These are phyloP conservation scores for Anthopleura sola DNA, from an alignment of 64 coral and sea anemone species.

Conservation along the genomic window DNA sequence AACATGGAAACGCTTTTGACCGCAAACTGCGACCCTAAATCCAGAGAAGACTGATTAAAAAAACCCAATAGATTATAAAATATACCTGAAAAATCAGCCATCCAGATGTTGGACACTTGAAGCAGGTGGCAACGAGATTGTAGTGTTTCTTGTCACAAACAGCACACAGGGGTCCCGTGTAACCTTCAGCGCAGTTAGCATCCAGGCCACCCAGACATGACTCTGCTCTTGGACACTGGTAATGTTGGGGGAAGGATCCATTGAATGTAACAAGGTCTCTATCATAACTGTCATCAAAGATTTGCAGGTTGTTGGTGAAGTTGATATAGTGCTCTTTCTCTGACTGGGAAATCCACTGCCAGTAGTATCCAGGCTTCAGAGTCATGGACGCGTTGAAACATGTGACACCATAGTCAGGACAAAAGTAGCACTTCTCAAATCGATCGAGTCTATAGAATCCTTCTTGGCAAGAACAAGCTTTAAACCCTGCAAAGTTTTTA, in stretches of 20 bases:
- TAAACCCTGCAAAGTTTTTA: slow-evolving; percentile 26
- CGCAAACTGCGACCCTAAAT: no score
- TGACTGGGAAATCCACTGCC: no score
- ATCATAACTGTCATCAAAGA: slow-evolving; percentile 11
- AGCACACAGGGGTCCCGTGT: slow-evolving; percentile 41
- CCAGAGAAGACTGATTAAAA: no score
- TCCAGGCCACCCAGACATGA: slow-evolving; percentile 47
- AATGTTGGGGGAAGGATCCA: slow-evolving; percentile 13
- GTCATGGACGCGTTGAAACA: no score
- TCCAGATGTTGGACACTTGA: slow-evolving; percentile 6
- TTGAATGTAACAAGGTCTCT: slow-evolving; percentile 13
- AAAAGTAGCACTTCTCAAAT: no score
- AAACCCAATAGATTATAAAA: no score
- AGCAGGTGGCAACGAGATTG: slow-evolving; percentile 19
- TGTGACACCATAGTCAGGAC: no score
- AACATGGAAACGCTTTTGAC: no score
- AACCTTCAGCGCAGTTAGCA: slow-evolving; percentile 33
- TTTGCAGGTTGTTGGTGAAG: slow-evolving; percentile 18
- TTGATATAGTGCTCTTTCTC: background rate
- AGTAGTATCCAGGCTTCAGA: no score
- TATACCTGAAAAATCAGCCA: slow-evolving; percentile 40
- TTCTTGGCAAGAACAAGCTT: slow-evolving; percentile 23
- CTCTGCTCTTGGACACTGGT: slow-evolving; percentile 16
- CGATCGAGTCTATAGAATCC: background rate
- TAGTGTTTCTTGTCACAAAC: slow-evolving; percentile 42